Evolutionary conservation across 2,888 invertebrate genomes (phyloP).

Genomic region (Azorinus chamasolen): DNA sequence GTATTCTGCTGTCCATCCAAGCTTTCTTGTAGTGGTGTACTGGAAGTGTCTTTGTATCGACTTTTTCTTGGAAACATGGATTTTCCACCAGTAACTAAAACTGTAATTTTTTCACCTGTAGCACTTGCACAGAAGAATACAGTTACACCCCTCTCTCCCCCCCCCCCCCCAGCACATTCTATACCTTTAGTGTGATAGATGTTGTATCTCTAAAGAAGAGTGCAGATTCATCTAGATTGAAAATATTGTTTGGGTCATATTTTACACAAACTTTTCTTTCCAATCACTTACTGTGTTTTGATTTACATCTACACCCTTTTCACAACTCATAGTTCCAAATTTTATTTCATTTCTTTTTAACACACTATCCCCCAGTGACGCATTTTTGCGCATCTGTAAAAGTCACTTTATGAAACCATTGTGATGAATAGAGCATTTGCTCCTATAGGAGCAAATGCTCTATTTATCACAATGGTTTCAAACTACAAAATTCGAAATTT

Average conservation of each 20-base stretch:
- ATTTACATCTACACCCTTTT: conserved; percentile 40
- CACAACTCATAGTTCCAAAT: conserved; percentile 17
- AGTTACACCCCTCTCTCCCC: conserved; percentile 49
- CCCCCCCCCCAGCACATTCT: conserved; percentile 53
- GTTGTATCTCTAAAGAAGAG: conserved; percentile 45
- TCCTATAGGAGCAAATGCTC: no score
- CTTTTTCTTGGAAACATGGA: conserved; percentile 42
- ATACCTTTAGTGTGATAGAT: conserved; percentile 40
- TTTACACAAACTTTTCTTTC: conserved; percentile 17
- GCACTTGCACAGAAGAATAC: conserved; percentile 41
- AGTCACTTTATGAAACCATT: no score
- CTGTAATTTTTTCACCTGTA: conserved; percentile 43
- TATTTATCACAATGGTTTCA: no score
- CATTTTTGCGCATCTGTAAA: no score
- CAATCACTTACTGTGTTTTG: no score
- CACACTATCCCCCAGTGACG: no score
- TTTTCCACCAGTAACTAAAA: conserved; percentile 47
- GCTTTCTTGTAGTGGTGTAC: conserved; percentile 43
- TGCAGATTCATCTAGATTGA: conserved; percentile 61
- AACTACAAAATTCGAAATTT: no score
- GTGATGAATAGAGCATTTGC: no score
- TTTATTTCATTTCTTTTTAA: conserved; percentile 29
- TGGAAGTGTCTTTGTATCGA: conserved; percentile 13
- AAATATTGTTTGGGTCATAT: conserved; percentile 44
- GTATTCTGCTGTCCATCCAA: conserved; percentile 41